These are phyloP conservation scores for Canis aureus DNA, from an alignment of 2,113 vertebrate genomes.

Conservation along the genomic window DNA sequence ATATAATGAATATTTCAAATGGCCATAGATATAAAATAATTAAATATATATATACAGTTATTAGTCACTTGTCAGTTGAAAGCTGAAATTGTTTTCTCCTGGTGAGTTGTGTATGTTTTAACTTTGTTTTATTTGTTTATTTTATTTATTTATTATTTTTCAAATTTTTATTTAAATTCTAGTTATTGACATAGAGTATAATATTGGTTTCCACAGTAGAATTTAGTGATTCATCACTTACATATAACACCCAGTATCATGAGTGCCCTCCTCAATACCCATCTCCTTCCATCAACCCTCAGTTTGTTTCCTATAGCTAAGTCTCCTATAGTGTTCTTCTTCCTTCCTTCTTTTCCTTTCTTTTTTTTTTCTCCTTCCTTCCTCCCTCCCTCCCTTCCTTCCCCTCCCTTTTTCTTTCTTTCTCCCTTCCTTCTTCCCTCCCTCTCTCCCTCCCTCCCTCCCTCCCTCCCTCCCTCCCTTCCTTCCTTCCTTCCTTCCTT, in stretches of 20 bases:
- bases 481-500: too few species aligned
- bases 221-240: not conserved
- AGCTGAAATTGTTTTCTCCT: not conserved
- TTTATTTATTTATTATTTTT: not conserved
- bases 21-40: not conserved
- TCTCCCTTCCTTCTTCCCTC: not conserved
- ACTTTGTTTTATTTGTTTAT: not conserved
- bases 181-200: not conserved
- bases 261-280: not conserved
- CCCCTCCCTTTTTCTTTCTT: too few species aligned
- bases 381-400: too few species aligned
- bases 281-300: not conserved
- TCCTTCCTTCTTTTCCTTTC: too few species aligned
- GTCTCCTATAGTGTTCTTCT: not conserved
- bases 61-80: not conserved
- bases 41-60: not conserved
- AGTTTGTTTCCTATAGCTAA: not conserved
- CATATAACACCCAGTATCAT: not conserved
- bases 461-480: too few species aligned
- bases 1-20: not conserved
- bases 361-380: too few species aligned
- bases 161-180: not conserved
- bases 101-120: not conserved
- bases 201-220: not conserved
- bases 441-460: too few species aligned